Base-by-base conservation (phyloP, 2,113 vertebrate genomes). In the Rhinolophus ferrumequinum region DNA sequence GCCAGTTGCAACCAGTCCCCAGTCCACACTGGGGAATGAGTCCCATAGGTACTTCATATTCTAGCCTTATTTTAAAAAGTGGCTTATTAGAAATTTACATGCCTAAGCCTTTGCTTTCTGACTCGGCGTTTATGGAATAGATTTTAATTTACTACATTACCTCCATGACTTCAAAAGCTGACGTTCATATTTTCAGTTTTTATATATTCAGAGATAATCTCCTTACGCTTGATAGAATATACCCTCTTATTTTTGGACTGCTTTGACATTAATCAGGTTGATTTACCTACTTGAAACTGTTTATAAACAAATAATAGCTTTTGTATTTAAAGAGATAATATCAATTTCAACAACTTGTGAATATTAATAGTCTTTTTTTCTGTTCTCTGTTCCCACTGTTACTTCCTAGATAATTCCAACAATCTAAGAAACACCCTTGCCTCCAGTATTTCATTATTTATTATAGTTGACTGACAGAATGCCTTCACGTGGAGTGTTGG, bases 251-350 rank as follows among this genome's bases (percentile, higher is more conserved):
- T 87, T 86, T 44, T 77, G 11, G 12, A 81, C 75, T 88, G 33
- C 75, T 76, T 70, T 83, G 75, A 88, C 47, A 54, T 85, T 52
- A 73, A 50, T 11, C 56, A 92, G 50, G 33, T 85, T 88, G 41
- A 62, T 47, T 84, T 94, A 91, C 13, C 26, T n/a, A 44, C 38
- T 82, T 72, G 58, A 94, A 77, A 73, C 33, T 84, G 69, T 44
- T 66, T 87, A 13, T 21, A 73, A 95, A 70, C 12, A 86, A 69
- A 28, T 50, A 87, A 88, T 73, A 92, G 24, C 12, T 93, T 93
- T 15, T 85, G 3, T 67, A 73, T 69, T 92, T 88, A 41, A 84
- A 92, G 66, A 35, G 2, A 62, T 33, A 69, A 54, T 15, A 67
- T 47, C n/a, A 90, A 35, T 83, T 82, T 14, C 35, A 72, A 50